These are phyloP conservation scores for Lontra canadensis DNA, from an alignment of 2,113 vertebrate genomes.

Conservation along the genomic window DNA sequence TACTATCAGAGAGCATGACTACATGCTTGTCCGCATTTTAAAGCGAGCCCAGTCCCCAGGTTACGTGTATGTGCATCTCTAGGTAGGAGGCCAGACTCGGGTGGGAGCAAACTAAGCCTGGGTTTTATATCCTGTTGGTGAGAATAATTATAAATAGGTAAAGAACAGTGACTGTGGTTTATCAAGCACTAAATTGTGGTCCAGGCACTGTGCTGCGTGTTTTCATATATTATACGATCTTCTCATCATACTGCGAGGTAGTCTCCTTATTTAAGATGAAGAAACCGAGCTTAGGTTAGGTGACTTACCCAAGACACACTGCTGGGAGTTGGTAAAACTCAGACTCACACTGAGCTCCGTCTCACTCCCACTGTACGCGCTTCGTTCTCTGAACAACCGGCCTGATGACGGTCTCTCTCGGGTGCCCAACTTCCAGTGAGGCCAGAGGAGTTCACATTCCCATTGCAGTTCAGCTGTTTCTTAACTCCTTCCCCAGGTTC, in stretches of 20 bases:
- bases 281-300: background rate
- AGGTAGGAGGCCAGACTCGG: background rate
- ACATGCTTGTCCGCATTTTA: background rate
- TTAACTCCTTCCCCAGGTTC: background rate
- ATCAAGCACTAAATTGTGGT: background rate
- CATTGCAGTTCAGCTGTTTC: background rate
- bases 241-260: background rate
- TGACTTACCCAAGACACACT: background rate
- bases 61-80: background rate
- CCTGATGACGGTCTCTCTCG: background rate
- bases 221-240: background rate
- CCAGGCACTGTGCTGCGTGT: background rate
- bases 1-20: background rate
- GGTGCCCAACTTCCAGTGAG: background rate
- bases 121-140: background rate
- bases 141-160: background rate
- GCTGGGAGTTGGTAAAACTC: background rate
- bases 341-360: background rate
- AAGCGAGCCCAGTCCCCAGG: background rate
- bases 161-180: background rate
- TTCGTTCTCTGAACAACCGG: background rate
- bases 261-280: background rate
- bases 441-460: background rate
- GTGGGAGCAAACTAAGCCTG: background rate
- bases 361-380: accelerated